Percentiles rank a stretch among this genome's conserved stretches.
Evolutionary conservation across 1,140 invertebrate species (phyloP).

Genomic region (Agraylea sexmaculata): DNA sequence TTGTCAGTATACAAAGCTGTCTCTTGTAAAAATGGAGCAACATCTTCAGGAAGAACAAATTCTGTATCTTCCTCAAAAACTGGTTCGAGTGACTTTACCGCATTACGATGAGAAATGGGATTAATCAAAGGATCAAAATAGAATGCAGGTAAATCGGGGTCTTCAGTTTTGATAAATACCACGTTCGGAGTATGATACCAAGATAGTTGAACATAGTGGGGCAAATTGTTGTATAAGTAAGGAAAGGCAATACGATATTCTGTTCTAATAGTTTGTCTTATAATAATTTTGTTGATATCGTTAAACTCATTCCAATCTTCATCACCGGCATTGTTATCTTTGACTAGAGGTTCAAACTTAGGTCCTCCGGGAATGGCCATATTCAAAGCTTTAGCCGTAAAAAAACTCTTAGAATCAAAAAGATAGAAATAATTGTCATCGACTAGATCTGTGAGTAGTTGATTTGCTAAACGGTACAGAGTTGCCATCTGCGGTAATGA

Average conservation of each 20-base stretch:
- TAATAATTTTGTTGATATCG: constrained; percentile 99
- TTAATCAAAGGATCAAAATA: constrained; percentile 99
- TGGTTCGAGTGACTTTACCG: constrained; percentile 73
- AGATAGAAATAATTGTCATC: constrained; percentile 99
- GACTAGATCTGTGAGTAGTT: constrained; percentile 94
- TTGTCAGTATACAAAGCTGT: constrained; percentile 96
- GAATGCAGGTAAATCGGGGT: constrained; percentile 99
- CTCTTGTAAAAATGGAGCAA: constrained; percentile 88
- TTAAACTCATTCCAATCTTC: constrained; percentile 99
- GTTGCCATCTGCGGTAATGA: constrained; percentile 94
- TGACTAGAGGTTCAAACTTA: constrained; percentile 98
- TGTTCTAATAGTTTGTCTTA: constrained; percentile 94
- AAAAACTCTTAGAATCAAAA: constrained; percentile 98
- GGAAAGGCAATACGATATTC: constrained; percentile 99
- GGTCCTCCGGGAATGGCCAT: constrained; percentile 99
- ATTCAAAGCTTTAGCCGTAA: constrained; percentile 98
- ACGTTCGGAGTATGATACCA: constrained; percentile 99
- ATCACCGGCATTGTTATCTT: constrained; percentile 93
- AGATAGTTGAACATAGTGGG: constrained; percentile 87
- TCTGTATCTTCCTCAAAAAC: constrained; percentile 91
- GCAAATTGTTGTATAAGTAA: constrained; percentile 98
- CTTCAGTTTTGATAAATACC: constrained; percentile 99
- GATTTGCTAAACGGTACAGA: constrained; percentile 93
- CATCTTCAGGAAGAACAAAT: constrained; percentile 80
- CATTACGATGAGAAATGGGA: constrained; percentile 92